Base-by-base conservation (phyloP, 2,797 vertebrate species). In the Rhodeus uyekii region DNA sequence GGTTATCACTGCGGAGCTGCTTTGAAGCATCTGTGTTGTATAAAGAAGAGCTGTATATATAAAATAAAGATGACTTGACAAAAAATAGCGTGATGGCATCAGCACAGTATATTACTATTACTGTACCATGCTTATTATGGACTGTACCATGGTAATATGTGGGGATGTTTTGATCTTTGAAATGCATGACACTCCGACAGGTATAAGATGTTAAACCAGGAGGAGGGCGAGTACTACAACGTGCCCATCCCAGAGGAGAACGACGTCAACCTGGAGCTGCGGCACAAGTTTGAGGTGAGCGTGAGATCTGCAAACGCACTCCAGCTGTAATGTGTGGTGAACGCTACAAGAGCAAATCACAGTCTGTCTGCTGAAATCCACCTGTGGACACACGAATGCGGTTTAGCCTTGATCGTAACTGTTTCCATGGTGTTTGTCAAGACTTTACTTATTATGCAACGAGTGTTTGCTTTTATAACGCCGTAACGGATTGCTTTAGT, bases 171-270 rank as follows among this genome's bases (percentile, higher is more conserved):
- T n/a, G n/a, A n/a, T n/a, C n/a, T n/a, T n/a, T n/a, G n/a, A n/a
- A n/a, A n/a, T n/a, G n/a, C n/a, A n/a, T n/a, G n/a, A n/a, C n/a
- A n/a, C n/a, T n/a, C n/a, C n/a, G n/a, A 4, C 88, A 99, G 98
- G 98, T 99, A 97, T 92, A 99, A 99, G 87, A 69, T 99, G 91
- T 94, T 99, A 83, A 99, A 97, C 89, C 96, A 98, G 84, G 97
- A 99, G 84, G 98, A 99, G 89, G 98, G 98, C 0, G 97, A 99
- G 89, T 99, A 99, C 90, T 99, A 99, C 89, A 99, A 97, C 0
- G 97, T 98, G 6, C 98, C 98, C 78, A 99, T 99, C 88, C 96
- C 97, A 0, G 97, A 99, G 84, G 95, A 95, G 38, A 96, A 95
- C 0, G 96, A 96, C 67, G 95, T 96, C 48, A 97, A 98, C 74